These are phyloP conservation scores for Cordilura impudica DNA, from an alignment of 2,888 invertebrate genomes.

Conservation along the genomic window DNA sequence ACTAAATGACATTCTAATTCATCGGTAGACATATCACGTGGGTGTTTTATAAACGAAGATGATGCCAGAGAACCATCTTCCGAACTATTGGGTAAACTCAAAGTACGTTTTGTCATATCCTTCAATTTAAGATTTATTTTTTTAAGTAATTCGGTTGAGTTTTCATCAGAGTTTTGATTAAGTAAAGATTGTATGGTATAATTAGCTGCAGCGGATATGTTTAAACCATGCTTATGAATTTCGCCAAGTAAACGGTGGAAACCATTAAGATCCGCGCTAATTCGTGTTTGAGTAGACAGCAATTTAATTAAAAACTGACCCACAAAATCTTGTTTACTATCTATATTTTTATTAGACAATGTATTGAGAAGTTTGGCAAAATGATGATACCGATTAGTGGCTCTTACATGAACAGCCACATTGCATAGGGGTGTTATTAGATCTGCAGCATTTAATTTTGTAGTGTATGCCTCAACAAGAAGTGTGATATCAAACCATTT, in stretches of 20 bases:
- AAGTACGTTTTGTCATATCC: conserved; percentile 77
- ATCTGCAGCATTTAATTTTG: conserved; percentile 79
- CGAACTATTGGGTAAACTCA: conserved; percentile 66
- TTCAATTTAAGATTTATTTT: conserved; percentile 69
- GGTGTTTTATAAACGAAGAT: conserved; percentile 79
- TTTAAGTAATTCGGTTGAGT: conserved; percentile 43
- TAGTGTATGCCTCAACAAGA: conserved; percentile 73
- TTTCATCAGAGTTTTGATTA: conserved; percentile 65
- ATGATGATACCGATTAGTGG: conserved; percentile 78
- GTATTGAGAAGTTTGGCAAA: conserved; percentile 79
- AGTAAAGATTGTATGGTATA: conserved; percentile 29
- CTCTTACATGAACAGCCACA: conserved; percentile 76
- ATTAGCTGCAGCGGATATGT: conserved; percentile 78
- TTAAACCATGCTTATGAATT: conserved; percentile 72
- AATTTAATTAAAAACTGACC: conserved; percentile 80
- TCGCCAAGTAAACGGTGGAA: conserved; percentile 78
- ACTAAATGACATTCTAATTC: conserved; percentile 82
- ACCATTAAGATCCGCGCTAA: conserved; percentile 77
- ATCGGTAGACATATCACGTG: conserved; percentile 82
- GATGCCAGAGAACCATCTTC: conserved; percentile 53
- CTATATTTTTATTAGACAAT: conserved; percentile 77
- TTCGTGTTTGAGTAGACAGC: conserved; percentile 77
- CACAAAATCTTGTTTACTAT: conserved; percentile 80
- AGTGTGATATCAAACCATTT: conserved; percentile 67
- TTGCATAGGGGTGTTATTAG: conserved; percentile 79